Base-by-base conservation (phyloP, 2,113 vertebrate species). In the Ophiodon elongatus region DNA sequence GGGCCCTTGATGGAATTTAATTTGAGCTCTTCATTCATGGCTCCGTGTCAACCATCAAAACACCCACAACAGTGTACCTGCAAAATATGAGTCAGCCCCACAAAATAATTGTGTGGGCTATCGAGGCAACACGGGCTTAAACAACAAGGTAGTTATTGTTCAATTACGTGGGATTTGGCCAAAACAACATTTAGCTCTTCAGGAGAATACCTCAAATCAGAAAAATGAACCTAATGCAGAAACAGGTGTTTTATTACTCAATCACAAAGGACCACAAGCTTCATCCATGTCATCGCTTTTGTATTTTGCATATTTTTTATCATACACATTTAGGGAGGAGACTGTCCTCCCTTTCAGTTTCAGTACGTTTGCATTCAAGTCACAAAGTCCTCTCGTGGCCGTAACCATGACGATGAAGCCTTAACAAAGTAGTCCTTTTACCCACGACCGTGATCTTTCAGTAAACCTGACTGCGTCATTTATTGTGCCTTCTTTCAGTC, bases 11-110 rank as follows among this genome's bases (percentile, higher is more conserved):
- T 76, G 31, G 80, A 82, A 89, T 75, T 70, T 85, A 73, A 86
- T 90, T 85, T 85, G 35, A 69, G 19, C 59, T 80, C 23, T 80
- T 76, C 64, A 80, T 76, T 68, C n/a, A 45, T 85, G 83, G 80
- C 76, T 72, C 67, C 41, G 45, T 79, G 82, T 88, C 74, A 83
- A 72, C 52, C 41, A 68, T 63, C 59, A 75, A 64, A 33, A 76
- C 57, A 50, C 52, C 52, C 73, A 82, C 62, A 76, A 29, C 13
- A 33, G 37, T 66, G 17, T 25, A 76, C 65, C 81, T 47, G 47
- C 29, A 78, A 47, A 43, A 35, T 45, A 74, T 68, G 54, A 79
- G 73, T 73, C 69, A 60, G 60, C 35, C 75, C 35, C 6, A 52
- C 6, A 56, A 50, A 50, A 80, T n/a, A 33, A 76, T 62, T 1